Evolutionary conservation across 1,140 invertebrate species (phyloP).

Genomic region (Streblospio benedicti): DNA sequence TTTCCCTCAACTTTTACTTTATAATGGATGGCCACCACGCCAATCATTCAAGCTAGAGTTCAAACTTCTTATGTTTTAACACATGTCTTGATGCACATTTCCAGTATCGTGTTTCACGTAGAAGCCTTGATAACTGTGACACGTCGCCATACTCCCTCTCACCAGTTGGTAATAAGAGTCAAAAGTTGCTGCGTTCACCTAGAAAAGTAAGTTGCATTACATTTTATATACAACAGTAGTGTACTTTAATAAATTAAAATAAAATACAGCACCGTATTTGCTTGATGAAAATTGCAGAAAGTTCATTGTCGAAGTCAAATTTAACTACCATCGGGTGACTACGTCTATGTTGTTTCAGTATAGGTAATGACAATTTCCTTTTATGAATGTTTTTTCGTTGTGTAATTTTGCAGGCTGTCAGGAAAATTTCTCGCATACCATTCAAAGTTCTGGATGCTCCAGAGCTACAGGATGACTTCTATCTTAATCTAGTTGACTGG

Average conservation of each 20-base stretch:
- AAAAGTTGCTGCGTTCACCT: constrained; percentile 84
- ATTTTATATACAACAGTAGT: neutral
- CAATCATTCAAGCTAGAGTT: too few relatives aligned
- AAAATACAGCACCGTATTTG: too few relatives aligned
- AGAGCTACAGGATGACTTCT: constrained; percentile 98
- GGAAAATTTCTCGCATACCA: constrained; percentile 93
- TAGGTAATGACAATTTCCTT: too few relatives aligned
- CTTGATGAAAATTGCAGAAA: too few relatives aligned
- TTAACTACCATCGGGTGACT: too few relatives aligned
- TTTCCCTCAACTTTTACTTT: too few relatives aligned
- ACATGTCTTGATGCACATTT: constrained; percentile 31
- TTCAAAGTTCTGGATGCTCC: constrained; percentile 98
- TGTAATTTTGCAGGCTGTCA: constrained; percentile 57
- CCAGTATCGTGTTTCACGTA: constrained; percentile 52
- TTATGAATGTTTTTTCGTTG: constrained; percentile 7
- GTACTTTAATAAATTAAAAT: neutral
- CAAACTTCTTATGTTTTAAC: too few relatives aligned
- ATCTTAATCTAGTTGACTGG: constrained; percentile 98
- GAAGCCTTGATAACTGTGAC: constrained; percentile 53
- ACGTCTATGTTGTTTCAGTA: too few relatives aligned
- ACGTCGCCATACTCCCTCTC: constrained; percentile 82
- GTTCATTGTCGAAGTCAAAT: too few relatives aligned
- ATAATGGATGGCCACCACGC: too few relatives aligned
- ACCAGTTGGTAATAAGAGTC: constrained; percentile 85
- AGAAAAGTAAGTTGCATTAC: constrained; percentile 60